Evolutionary conservation across 2,888 invertebrate species (phyloP).

Genomic region (Apamea monoglypha): DNA sequence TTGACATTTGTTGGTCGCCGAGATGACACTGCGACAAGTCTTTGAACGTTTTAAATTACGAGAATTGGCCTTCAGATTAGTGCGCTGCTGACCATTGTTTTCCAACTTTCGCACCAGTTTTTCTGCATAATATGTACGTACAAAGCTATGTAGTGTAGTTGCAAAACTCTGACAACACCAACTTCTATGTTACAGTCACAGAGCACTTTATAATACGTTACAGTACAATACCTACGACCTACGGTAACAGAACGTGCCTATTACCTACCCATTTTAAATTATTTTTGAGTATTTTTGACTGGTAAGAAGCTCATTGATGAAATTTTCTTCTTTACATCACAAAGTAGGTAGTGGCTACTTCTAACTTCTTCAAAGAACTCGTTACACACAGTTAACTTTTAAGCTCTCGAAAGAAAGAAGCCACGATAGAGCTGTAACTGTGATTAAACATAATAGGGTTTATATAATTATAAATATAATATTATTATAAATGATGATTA

Average conservation of each 20-base stretch:
- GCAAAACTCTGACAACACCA: slow-evolving; percentile 17
- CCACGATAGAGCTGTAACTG: not conserved
- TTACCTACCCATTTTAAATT: not conserved
- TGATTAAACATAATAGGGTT: not conserved
- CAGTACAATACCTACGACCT: not conserved
- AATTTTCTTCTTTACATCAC: not conserved
- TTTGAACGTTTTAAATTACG: too few relatives aligned
- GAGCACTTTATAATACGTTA: too few relatives aligned
- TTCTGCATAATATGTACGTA: slow-evolving; percentile 21
- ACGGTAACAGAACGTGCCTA: too few relatives aligned
- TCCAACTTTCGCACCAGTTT: slow-evolving; percentile 29
- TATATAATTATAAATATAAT: too few relatives aligned
- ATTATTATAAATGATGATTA: too few relatives aligned
- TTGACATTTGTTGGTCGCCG: too few relatives aligned
- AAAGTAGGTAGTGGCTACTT: not conserved
- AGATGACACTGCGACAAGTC: too few relatives aligned
- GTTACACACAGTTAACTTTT: not conserved
- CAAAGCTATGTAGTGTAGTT: slow-evolving; percentile 5
- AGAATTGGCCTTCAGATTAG: too few relatives aligned
- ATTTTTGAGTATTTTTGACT: not conserved
- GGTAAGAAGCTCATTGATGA: not conserved
- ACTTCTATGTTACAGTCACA: not conserved
- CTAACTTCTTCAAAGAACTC: not conserved
- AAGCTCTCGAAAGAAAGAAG: not conserved
- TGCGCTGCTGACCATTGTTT: slow-evolving; percentile 33